Evolutionary conservation across 2,888 invertebrate genomes (phyloP).

Genomic region (Gymnosoma rotundatum): DNA sequence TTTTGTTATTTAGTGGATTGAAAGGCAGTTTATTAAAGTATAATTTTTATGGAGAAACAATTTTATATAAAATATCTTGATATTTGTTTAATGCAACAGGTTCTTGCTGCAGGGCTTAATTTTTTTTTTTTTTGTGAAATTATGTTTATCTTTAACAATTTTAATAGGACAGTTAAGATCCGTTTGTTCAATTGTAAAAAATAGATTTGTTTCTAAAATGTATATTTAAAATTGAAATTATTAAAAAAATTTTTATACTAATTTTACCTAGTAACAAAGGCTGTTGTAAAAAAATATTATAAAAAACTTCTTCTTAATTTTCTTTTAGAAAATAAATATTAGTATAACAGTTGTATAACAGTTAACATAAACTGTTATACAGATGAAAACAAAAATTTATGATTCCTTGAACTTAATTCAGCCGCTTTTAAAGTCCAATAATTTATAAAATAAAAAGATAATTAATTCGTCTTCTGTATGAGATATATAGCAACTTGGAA

Average conservation of each 20-base stretch:
- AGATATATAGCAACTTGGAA: no score
- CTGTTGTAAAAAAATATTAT: no score
- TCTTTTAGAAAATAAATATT: not conserved
- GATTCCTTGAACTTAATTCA: no score
- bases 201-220: not conserved
- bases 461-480: no score
- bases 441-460: no score
- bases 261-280: no score
- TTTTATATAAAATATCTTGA: not conserved
- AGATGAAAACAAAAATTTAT: no score
- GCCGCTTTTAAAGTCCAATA: no score
- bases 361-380: not conserved
- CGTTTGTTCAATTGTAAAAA: not conserved
- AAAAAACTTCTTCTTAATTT: no score
- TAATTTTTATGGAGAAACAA: slow-evolving; percentile 24
- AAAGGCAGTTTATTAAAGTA: slow-evolving; percentile 65
- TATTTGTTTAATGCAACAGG: slow-evolving; percentile 35
- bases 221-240: no score
- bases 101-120: slow-evolving; percentile 14
- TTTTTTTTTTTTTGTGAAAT: slow-evolving; percentile 11
- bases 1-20: slow-evolving; percentile 63
- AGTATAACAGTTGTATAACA: not conserved
- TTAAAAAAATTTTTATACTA: no score
- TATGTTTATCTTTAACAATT: slow-evolving; percentile 28
- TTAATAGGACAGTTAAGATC: slow-evolving; percentile 19